Evolutionary conservation across 2,888 invertebrate species (phyloP), one percentile per base, ranked within the genome.

Genomic region (Epistrophe grossulariae): DNA sequence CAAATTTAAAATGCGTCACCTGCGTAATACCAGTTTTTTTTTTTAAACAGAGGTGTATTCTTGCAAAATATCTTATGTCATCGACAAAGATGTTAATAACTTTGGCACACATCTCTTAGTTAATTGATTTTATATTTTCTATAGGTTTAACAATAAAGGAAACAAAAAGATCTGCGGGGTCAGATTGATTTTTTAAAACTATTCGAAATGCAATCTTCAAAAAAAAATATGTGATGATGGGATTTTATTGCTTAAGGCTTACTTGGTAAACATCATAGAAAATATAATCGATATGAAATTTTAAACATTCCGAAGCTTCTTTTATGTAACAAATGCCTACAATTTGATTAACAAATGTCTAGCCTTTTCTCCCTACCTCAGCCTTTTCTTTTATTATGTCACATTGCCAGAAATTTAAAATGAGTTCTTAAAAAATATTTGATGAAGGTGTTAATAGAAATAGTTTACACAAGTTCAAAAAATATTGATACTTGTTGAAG

Each of bases 21-120:
- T 62, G 62, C 40, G 40, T 62, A 59, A 35, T 62, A 24, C 15
- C 19, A 40, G 38, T 60, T n/a, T n/a, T n/a, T n/a, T n/a, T n/a
- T n/a, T 38, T 19, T 19, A 2, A 15, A 62, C 5, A 60, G 15
- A 31, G 7, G 13, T 19, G 9, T 40, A 31, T 62, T 43, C 17
- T 62, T 62, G 24, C 24, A 15, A 24, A 62, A 62, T 15, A 2
- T 43, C 40, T 43, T 62, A 62, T 62, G 62, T 43, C 40, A 62
- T 24, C 40, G n/a, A 55, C 4, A 15, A 55, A 5, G 24, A 40
- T 60, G 6, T 15, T 40, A 35, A 43, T 62, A 19, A 62, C 40
- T 43, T 43, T 43, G 62, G 15, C 19, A 62, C 17, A 40, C 35
- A 38, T 40, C 13, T 19, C 8, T 19, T 8, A 40, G 31, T 28